Conservation (phyloP, 1,140 invertebrate genomes). For the Choristoneura fumiferana region DNA sequence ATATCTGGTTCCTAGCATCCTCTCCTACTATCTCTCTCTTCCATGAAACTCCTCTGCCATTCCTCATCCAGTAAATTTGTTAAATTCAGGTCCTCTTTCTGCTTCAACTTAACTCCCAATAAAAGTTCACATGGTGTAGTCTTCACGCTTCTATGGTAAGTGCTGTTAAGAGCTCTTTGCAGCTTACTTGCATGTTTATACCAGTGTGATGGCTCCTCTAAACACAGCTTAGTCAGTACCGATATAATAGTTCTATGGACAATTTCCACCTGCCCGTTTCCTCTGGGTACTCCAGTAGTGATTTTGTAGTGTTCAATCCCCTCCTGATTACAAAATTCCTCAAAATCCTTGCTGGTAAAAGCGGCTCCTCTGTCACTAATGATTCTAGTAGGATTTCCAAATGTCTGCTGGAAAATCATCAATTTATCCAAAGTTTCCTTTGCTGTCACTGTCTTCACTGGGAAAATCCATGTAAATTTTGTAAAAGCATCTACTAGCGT, state of each 20-base stretch:
- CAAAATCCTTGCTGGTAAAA: constrained; percentile 4
- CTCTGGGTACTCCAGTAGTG: constrained; percentile 37
- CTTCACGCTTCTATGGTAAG: constrained; percentile 20
- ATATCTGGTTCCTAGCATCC: background rate
- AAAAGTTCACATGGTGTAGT: constrained; percentile 20
- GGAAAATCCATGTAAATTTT: constrained; percentile 49
- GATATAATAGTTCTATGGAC: constrained; percentile 20
- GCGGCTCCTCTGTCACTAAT: background rate
- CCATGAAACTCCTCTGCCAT: background rate
- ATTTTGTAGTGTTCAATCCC: constrained; percentile 26
- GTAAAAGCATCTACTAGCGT: constrained; percentile 49
- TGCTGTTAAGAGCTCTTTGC: constrained; percentile 20
- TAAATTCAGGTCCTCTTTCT: background rate
- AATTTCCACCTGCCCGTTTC: constrained; percentile 40
- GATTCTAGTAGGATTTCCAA: constrained; percentile 27
- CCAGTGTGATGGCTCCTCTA: constrained; percentile 18
- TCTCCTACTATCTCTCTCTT: background rate
- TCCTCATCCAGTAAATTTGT: background rate
- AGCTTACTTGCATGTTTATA: constrained; percentile 21
- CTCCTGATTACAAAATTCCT: constrained; percentile 12
- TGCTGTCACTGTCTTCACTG: constrained; percentile 38
- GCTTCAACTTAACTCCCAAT: background rate
- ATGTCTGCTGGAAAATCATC: constrained; percentile 1
- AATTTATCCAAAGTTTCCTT: background rate
- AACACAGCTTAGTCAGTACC: constrained; percentile 20